Conservation (phyloP, 2,888 invertebrate species). For the Helicoverpa assulta region DNA sequence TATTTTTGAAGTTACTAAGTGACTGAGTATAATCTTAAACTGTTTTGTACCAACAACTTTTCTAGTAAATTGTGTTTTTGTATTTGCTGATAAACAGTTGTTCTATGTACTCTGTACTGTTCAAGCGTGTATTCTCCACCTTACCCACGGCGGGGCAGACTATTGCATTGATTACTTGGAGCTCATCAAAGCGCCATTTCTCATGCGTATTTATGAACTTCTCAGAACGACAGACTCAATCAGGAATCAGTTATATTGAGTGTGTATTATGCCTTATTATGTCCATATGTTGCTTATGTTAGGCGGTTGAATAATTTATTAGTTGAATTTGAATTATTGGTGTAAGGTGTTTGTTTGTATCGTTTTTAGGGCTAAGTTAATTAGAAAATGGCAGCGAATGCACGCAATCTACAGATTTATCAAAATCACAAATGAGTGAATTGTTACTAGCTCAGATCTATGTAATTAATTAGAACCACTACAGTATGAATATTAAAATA, state of each 20-base stretch:
- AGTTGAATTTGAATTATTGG: background rate
- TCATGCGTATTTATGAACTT: slow-evolving; percentile 49
- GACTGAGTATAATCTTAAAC: background rate
- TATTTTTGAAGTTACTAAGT: background rate
- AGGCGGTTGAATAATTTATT: background rate
- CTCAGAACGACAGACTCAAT: slow-evolving; percentile 35
- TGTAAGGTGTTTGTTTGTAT: background rate
- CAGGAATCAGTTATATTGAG: slow-evolving; percentile 19
- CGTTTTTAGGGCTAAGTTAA: background rate
- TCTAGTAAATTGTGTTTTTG: background rate
- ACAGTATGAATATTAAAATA: no score
- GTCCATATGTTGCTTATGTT: slow-evolving; percentile 1
- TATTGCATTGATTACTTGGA: slow-evolving; percentile 34
- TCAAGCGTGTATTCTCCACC: slow-evolving; percentile 10
- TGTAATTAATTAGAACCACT: no score
- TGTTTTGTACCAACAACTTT: background rate
- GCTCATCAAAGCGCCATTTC: slow-evolving; percentile 46
- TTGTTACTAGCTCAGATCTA: no score
- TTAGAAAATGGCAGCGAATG: no score
- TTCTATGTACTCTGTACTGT: background rate
- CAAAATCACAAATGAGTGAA: no score
- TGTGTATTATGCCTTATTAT: slow-evolving; percentile 12
- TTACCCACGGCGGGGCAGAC: slow-evolving; percentile 19
- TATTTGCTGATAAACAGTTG: background rate
- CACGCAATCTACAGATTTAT: no score